Evolutionary conservation across 2,888 invertebrate species (phyloP).

Genomic region (Exocentrus adspersus): DNA sequence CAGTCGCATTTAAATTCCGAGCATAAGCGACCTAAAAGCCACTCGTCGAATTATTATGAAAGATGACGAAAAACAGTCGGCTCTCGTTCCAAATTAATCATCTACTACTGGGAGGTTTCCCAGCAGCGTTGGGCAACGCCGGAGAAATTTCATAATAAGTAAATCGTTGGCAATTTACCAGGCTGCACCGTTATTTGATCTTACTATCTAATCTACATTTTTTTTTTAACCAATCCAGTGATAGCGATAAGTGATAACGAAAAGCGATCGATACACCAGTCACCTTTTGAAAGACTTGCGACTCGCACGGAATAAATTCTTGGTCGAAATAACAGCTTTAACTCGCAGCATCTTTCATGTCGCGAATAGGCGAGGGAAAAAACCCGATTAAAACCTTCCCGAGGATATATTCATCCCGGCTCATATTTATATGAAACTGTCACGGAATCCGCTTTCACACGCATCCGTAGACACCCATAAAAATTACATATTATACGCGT

Average conservation of each 20-base stretch:
- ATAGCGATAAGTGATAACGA: no score
- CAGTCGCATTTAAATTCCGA: no score
- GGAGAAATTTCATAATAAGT: not conserved
- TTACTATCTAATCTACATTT: not conserved
- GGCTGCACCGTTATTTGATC: not conserved
- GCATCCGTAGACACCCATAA: constrained; percentile 1
- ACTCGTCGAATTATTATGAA: no score
- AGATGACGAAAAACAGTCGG: no score
- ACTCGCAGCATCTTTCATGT: not conserved
- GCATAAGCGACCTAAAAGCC: no score
- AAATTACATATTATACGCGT: not conserved
- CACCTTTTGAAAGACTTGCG: not conserved
- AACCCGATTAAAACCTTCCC: constrained; percentile 5
- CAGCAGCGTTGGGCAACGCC: not conserved
- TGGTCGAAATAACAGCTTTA: no score
- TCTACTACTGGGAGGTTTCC: not conserved
- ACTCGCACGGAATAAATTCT: no score
- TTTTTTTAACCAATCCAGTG: not conserved
- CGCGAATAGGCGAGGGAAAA: not conserved
- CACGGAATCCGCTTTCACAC: constrained; percentile 7
- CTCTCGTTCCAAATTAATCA: not conserved
- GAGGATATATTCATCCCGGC: not conserved
- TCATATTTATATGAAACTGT: constrained; percentile 7
- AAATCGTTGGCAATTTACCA: not conserved
- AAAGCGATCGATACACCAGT: not conserved